phyloP scores from a whole-genome alignment of 2,113 vertebrate genomes.

The Austrofundulus limnaeus region DNA sequence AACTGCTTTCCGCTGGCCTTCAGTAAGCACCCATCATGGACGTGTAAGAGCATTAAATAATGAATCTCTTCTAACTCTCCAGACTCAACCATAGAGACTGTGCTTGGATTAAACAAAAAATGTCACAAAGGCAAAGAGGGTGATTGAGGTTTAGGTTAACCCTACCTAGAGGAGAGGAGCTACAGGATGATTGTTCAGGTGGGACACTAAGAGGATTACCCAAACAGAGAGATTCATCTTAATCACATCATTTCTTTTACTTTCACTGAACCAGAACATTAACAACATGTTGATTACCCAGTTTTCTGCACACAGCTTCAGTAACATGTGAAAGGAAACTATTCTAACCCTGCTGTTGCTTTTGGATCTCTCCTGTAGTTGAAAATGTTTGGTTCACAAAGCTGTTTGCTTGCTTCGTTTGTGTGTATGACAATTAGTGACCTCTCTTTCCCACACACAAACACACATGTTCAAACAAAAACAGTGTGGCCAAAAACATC shows the following conservation, averaged over 20 bases:
- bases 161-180: too few species aligned
- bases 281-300: background rate
- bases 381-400: conserved; percentile 9
- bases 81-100: background rate
- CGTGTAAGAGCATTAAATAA: conserved; percentile 5
- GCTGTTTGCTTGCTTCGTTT: conserved; percentile 11
- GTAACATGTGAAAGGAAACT: too few species aligned
- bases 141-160: background rate
- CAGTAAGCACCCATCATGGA: background rate
- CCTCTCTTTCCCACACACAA: background rate
- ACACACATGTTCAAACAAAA: too few species aligned
- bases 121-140: background rate
- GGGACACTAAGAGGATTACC: conserved; percentile 30
- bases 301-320: background rate
- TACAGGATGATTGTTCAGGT: too few species aligned
- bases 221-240: conserved; percentile 20
- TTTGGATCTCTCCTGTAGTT: background rate
- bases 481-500: conserved; percentile 26
- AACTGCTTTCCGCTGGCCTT: background rate
- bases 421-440: conserved; percentile 3
- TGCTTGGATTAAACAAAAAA: conserved; percentile 5
- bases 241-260: background rate
- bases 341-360: too few species aligned
- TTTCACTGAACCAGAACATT: background rate
- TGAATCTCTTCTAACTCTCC: conserved; percentile 3